Evolutionary conservation across 35 echinoderm and acorn worm species (phyloP).

Genomic region (Apostichopus japonicus): DNA sequence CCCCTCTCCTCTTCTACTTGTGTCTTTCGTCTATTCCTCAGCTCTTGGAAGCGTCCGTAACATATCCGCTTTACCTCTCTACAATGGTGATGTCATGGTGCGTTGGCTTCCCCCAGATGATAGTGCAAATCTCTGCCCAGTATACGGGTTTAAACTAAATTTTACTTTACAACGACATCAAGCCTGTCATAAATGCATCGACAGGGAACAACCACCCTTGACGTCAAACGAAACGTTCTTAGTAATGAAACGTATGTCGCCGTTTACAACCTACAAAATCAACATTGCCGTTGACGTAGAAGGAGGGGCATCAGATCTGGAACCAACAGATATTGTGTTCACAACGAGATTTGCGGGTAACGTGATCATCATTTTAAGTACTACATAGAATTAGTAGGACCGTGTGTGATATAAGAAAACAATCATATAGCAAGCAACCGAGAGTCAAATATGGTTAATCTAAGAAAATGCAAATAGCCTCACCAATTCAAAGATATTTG

Average conservation of each 20-base stretch:
- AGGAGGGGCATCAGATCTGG: not conserved
- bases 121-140: not conserved
- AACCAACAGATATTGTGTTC: not conserved
- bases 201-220: not conserved
- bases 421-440: too few relatives aligned
- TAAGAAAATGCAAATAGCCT: not conserved
- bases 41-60: not conserved
- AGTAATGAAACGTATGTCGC: not conserved
- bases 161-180: not conserved
- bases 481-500: too few relatives aligned
- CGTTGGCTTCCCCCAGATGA: not conserved
- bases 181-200: not conserved
- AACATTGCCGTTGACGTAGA: constrained; percentile 12
- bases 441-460: too few relatives aligned
- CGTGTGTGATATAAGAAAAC: too few relatives aligned
- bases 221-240: not conserved
- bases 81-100: not conserved
- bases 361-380: too few relatives aligned
- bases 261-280: not conserved
- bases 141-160: not conserved
- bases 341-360: not conserved
- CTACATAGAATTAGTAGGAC: too few relatives aligned
- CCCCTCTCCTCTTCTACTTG: not conserved
- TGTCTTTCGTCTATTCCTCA: not conserved
- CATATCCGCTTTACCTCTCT: not conserved